A percentile compares a stretch with the other conserved stretches of the same genome.
Conservation (phyloP, 2,113 vertebrate species). For the Montifringilla adamsi region DNA sequence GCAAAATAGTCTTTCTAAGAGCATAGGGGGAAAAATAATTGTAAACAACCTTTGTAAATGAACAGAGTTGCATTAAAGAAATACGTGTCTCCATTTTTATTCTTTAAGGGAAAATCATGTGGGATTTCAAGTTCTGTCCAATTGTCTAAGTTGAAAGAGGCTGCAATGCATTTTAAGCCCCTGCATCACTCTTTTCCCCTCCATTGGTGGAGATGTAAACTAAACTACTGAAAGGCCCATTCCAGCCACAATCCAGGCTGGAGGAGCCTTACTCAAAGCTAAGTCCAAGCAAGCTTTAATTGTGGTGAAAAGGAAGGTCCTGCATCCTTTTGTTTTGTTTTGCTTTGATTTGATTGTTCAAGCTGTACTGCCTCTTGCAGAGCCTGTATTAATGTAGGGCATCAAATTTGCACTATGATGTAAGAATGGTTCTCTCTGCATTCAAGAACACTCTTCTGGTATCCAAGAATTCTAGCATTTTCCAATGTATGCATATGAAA, state of each 20-base stretch:
- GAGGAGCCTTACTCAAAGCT: not conserved
- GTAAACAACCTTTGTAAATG: not conserved
- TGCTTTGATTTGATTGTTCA: not conserved
- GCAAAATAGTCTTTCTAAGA: not conserved
- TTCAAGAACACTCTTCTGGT: not conserved
- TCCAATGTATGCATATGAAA: not conserved
- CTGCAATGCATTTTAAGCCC: not conserved
- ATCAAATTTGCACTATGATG: not conserved
- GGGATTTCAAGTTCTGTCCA: not conserved
- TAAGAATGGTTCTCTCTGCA: not conserved
- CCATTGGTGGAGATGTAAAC: not conserved
- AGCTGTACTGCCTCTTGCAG: not conserved
- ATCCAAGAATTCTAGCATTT: not conserved
- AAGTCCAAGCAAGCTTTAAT: not conserved
- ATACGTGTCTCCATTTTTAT: not conserved
- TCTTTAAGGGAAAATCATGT: not conserved
- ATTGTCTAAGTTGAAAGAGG: not conserved
- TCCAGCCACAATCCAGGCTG: not conserved
- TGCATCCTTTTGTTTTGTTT: not conserved
- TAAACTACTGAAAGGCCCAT: not conserved
- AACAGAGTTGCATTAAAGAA: not conserved
- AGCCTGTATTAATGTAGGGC: not conserved
- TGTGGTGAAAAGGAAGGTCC: not conserved
- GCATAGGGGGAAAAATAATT: not conserved
- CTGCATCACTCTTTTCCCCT: not conserved